These are phyloP conservation scores for Bombus waltoni DNA, from an alignment of 1,140 invertebrate species.

Conservation along the genomic window DNA sequence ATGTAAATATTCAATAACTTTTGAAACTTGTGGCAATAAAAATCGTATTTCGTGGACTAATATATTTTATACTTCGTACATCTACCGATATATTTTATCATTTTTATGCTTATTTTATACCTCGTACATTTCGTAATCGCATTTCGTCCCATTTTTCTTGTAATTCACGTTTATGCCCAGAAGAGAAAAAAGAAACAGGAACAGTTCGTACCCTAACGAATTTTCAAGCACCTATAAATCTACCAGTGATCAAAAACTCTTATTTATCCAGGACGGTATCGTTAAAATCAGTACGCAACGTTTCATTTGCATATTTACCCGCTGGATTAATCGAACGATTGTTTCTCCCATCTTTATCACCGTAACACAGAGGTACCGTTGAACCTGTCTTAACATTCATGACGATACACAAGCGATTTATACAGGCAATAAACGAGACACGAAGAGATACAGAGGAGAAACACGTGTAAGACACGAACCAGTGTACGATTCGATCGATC, in stretches of 20 bases:
- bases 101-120: too few species aligned
- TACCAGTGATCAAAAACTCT: not conserved
- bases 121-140: not conserved
- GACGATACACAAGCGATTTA: not conserved
- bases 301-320: constrained; percentile 5
- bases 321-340: not conserved
- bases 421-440: not conserved
- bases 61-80: too few species aligned
- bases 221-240: not conserved
- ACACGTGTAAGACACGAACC: not conserved
- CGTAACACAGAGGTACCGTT: not conserved
- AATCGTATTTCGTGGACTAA: not conserved
- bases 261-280: not conserved
- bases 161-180: too few species aligned
- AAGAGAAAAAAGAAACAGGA: not conserved
- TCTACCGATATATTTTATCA: too few species aligned
- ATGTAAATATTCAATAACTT: not conserved
- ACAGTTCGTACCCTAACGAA: not conserved
- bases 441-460: not conserved
- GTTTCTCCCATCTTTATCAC: not conserved
- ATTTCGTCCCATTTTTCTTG: too few species aligned
- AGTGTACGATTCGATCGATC: constrained; percentile 14
- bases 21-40: not conserved
- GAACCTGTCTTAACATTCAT: not conserved
- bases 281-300: not conserved